These are phyloP conservation scores for Euclidia mi DNA, from an alignment of 2,888 invertebrate genomes.

Conservation along the genomic window DNA sequence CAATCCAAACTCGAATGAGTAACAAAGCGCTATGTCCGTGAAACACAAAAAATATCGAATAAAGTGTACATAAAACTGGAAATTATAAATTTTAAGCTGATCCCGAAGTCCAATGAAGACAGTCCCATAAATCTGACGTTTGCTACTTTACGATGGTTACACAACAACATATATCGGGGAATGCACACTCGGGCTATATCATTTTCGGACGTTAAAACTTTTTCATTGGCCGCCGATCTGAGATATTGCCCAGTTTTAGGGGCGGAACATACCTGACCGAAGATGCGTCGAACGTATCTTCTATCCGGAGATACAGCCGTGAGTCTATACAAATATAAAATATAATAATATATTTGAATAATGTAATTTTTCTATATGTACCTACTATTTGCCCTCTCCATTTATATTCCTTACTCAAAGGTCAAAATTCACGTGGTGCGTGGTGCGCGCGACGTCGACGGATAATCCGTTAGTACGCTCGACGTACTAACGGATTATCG, in stretches of 20 bases:
- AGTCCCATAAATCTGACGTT: conserved; percentile 52
- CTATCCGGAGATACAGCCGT: too few species aligned
- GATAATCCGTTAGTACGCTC: too few species aligned
- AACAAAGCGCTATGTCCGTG: neutral
- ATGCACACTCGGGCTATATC: conserved; percentile 63
- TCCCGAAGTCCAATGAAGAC: conserved; percentile 50
- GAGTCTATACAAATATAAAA: too few species aligned
- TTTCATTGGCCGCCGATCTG: conserved; percentile 75
- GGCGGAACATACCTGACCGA: too few species aligned
- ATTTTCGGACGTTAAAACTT: conserved; percentile 76
- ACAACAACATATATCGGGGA: conserved; percentile 59
- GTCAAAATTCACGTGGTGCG: too few species aligned
- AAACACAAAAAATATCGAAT: neutral
- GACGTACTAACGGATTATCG: too few species aligned
- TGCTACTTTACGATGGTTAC: conserved; percentile 34
- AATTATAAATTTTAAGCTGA: conserved; percentile 52
- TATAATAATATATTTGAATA: too few species aligned
- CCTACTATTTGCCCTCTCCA: too few species aligned
- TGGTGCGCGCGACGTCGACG: too few species aligned
- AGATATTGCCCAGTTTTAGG: conserved; percentile 67
- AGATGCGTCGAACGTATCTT: too few species aligned
- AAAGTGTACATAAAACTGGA: conserved; percentile 16
- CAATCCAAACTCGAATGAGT: conserved; percentile 1
- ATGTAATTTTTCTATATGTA: too few species aligned
- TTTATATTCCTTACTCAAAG: too few species aligned